These are phyloP conservation scores for Osmerus mordax DNA, from an alignment of 2,113 vertebrate genomes.

Conservation along the genomic window DNA sequence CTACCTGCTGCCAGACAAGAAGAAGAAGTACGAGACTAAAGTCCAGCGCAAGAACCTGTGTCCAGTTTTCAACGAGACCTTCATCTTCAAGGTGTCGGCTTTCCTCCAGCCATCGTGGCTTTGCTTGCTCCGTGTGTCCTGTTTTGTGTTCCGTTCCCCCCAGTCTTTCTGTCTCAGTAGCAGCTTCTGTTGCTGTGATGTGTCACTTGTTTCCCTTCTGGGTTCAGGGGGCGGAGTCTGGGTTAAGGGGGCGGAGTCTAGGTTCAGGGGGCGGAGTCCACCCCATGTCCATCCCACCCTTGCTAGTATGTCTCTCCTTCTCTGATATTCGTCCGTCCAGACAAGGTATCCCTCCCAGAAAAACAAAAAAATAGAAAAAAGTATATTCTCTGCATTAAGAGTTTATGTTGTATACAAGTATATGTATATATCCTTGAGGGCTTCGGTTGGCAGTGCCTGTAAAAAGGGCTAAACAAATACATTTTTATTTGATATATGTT, in stretches of 20 bases:
- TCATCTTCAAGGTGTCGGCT: conserved; percentile 81
- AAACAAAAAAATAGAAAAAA: background rate
- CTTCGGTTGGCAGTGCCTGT: background rate
- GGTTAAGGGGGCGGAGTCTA: conserved; percentile 3
- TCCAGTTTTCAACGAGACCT: conserved; percentile 85
- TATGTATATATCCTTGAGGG: too few species aligned
- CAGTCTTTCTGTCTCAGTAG: conserved; percentile 32
- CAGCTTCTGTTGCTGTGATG: conserved; percentile 8
- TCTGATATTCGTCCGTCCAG: conserved; percentile 17
- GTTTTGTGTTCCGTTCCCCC: background rate
- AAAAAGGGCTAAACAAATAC: background rate
- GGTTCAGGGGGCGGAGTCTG: conserved; percentile 1
- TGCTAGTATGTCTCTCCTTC: conserved; percentile 32
- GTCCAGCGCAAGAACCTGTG: conserved; percentile 88
- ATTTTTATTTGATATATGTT: too few species aligned
- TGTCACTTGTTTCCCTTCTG: too few species aligned
- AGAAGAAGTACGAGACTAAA: conserved; percentile 87
- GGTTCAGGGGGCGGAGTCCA: background rate
- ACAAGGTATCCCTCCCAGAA: conserved; percentile 23
- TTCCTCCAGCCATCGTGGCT: background rate
- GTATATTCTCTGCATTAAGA: background rate
- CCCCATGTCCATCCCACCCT: conserved; percentile 14
- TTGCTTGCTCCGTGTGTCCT: background rate
- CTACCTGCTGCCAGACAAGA: conserved; percentile 85
- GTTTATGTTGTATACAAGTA: too few species aligned